phyloP scores from a whole-genome alignment of 2,888 invertebrate species.

The Pheosia gnoma region DNA sequence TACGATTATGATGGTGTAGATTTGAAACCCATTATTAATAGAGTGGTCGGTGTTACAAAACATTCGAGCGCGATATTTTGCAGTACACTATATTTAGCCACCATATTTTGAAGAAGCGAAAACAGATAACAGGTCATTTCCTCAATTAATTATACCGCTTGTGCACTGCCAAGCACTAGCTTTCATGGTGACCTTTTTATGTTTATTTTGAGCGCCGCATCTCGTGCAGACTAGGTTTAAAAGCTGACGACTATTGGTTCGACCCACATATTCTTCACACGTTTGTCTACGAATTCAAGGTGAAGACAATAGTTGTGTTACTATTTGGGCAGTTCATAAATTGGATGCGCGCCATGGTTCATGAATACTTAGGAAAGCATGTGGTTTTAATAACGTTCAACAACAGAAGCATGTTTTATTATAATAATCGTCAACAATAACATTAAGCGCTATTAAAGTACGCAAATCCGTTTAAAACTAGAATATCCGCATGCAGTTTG shows the following conservation, averaged over 20 bases:
- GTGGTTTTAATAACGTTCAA: neutral
- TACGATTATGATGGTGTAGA: conserved; percentile 10
- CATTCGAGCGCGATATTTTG: conserved; percentile 17
- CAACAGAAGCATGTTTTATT: too few relatives aligned
- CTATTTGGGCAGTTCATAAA: conserved; percentile 25
- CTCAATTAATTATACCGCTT: conserved; percentile 69
- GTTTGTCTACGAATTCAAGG: conserved; percentile 43
- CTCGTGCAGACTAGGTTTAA: conserved; percentile 50
- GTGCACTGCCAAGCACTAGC: conserved; percentile 65
- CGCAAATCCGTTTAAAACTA: too few relatives aligned
- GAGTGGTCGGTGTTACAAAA: conserved; percentile 13
- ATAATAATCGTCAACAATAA: too few relatives aligned
- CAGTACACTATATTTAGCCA: conserved; percentile 18
- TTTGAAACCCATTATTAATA: conserved; percentile 13
- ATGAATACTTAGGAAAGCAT: conserved; percentile 16
- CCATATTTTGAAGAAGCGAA: conserved; percentile 33
- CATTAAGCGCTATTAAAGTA: too few relatives aligned
- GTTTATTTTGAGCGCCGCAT: conserved; percentile 72
- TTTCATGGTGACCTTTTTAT: conserved; percentile 72
- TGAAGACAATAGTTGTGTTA: conserved; percentile 37
- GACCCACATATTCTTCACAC: conserved; percentile 64
- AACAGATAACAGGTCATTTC: conserved; percentile 62
- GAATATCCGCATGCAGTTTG: too few relatives aligned
- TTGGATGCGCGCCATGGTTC: conserved; percentile 23
- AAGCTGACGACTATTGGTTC: conserved; percentile 57